Evolutionary conservation across 2,113 vertebrate genomes (phyloP), one percentile per base, ranked within the genome.

Genomic region (Ctenodactylus gundi): DNA sequence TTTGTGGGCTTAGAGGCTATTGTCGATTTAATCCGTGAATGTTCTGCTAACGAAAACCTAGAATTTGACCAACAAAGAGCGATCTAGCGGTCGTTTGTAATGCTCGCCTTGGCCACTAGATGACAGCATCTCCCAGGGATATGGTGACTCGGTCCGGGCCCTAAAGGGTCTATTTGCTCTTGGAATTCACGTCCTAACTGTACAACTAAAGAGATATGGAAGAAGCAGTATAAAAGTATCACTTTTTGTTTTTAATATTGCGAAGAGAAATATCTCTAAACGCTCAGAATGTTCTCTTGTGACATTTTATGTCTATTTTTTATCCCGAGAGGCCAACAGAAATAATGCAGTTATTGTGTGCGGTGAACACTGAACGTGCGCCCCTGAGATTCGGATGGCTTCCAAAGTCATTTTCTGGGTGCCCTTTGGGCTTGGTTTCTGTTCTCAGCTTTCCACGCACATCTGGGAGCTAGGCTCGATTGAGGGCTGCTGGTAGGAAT

Each of bases 71-170:
- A 46, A 64, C 93, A 75, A 85, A 93, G 73, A 51, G 36, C 11
- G 2, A 14, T 6, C 77, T 1, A 13, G 14, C 15, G 20, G 29
- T 7, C 10, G 3, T 0, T 46, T 14, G 76, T 21, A 62, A 11
- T 92, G 78, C 31, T 58, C 11, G 0, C 0, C 8, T 3, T 0
- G 41, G 39, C 87, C 98, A 92, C 97, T 88, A 97, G 98, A 97
- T 98, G 98, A 97, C 92, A 97, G 97, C 90, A 62, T 97, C 93
- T 92, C 95, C 85, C 75, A 97, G 98, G 95, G 76, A 7, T 95
- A 58, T 13, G 18, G 7, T 13, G 1, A 13, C 1, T 36, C 77
- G 10, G 0, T n/a, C n/a, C n/a, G 7, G 25, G 51, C 23, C 13
- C 23, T 10, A 13, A 23, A 4, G 23, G 3, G 11, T 60, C 58